A percentile compares a stretch with the other conserved stretches of the same genome.
phyloP scores from a whole-genome alignment of 1,140 invertebrate genomes.

The Drosophila navojoa region DNA sequence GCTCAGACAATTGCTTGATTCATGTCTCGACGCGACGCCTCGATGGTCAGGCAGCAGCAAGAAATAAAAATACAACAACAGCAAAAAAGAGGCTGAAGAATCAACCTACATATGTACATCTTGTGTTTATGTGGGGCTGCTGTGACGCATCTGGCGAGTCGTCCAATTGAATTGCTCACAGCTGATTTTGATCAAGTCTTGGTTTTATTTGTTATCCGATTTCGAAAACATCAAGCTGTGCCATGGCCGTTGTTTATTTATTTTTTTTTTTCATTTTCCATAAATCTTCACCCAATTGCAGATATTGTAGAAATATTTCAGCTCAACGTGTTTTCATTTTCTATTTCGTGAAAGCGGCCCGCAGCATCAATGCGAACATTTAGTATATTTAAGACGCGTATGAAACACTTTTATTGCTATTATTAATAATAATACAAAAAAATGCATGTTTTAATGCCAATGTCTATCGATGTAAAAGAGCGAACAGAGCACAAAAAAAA shows the following conservation, averaged over 20 bases:
- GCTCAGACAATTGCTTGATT: slow-evolving; percentile 55
- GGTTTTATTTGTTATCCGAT: slow-evolving; percentile 40
- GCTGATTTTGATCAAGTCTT: slow-evolving; percentile 62
- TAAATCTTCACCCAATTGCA: slow-evolving; percentile 68
- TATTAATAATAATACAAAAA: slow-evolving; percentile 6
- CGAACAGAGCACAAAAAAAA: neutral
- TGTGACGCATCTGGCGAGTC: slow-evolving; percentile 60
- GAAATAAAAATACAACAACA: neutral
- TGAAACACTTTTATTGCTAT: slow-evolving; percentile 59
- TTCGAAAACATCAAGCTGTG: slow-evolving; percentile 12
- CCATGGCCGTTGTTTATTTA: slow-evolving; percentile 42
- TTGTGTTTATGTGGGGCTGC: slow-evolving; percentile 18
- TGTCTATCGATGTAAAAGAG: slow-evolving; percentile 49
- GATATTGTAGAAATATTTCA: slow-evolving; percentile 45
- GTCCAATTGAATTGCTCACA: slow-evolving; percentile 39
- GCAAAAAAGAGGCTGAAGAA: slow-evolving; percentile 16
- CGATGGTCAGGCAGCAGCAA: slow-evolving; percentile 4
- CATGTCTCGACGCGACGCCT: slow-evolving; percentile 16
- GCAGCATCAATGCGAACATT: slow-evolving; percentile 26
- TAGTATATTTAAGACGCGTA: slow-evolving; percentile 50
- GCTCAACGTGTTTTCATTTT: slow-evolving; percentile 41
- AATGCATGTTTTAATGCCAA: slow-evolving; percentile 51
- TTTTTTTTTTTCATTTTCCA: slow-evolving; percentile 57
- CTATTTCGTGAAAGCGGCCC: slow-evolving; percentile 56
- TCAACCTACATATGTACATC: slow-evolving; percentile 30